Evolutionary conservation across 2,888 invertebrate species (phyloP), one percentile per base, ranked within the genome.

Genomic region (Drosophila longiperda): DNA sequence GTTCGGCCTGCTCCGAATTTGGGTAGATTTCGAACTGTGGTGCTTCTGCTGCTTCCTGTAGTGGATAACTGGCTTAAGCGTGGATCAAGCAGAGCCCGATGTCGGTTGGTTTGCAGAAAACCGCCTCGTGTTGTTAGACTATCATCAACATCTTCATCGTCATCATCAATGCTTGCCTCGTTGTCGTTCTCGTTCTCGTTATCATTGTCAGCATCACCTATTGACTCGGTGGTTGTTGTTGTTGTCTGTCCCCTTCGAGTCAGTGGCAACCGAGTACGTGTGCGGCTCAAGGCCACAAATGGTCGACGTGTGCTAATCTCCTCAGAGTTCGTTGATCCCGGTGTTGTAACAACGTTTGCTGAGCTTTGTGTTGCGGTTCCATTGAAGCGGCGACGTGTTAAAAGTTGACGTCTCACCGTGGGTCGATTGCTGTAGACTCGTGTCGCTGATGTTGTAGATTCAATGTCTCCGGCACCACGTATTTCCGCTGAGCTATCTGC

Each of bases 71-170:
- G 57, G 11, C 26, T 64, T 17, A 8, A 32, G 23, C 45, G 48
- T 34, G 66, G 4, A 17, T 54, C 55, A 12, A 68, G n/a, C 34
- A 83, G 40, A 0, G 87, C 79, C 3, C 87, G 78, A 65, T 89
- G 87, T 2, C 89, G 80, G 59, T 89, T 89, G 1, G 87, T 86
- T 68, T 86, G 80, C 55, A 81, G 52, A 33, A 84, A 77, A 15
- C 68, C 73, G 1, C 70, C 60, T 8, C 78, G 79, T 50, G 62
- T 60, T 45, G 80, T 67, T 60, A 12, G 12, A 0, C n/a, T 54
- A n/a, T 58, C 15, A 1, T 58, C 17, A 6, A 45, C 48, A 45
- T 60, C 57, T 2, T 49, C 59, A 12, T 17, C 60, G 17, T 55
- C 26, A 36, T 71, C 78, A 12, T 42, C 57, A n/a, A 57, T 38